These are phyloP conservation scores for Danio jaintianensis DNA, from an alignment of 2,797 vertebrate genomes.

Conservation along the genomic window DNA sequence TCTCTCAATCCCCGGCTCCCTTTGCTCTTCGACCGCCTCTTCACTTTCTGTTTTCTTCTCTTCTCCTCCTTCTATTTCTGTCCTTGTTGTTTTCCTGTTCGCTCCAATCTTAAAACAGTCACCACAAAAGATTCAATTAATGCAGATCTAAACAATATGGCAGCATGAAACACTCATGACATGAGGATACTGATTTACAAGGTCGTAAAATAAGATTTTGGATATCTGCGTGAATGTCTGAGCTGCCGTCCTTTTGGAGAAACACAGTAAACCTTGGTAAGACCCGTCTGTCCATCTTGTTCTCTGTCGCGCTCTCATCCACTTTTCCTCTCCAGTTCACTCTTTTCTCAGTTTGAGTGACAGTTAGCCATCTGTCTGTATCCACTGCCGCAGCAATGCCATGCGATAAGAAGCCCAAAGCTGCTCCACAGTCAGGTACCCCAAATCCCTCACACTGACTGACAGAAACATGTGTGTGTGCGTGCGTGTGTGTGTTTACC, in stretches of 20 bases:
- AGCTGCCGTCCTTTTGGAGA: slow-evolving; percentile 37
- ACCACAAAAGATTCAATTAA: slow-evolving; percentile 71
- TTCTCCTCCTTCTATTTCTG: slow-evolving; percentile 13
- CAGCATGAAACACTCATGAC: slow-evolving; percentile 16
- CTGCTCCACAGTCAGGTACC: slow-evolving; percentile 56
- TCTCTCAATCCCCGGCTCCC: slow-evolving; percentile 70
- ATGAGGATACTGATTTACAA: neutral
- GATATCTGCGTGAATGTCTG: slow-evolving; percentile 33
- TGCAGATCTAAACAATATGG: neutral
- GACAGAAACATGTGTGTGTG: slow-evolving; percentile 49
- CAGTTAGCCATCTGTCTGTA: slow-evolving; percentile 67
- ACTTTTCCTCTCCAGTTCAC: slow-evolving; percentile 53
- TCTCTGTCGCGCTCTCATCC: slow-evolving; percentile 49
- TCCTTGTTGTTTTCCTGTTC: slow-evolving; percentile 13
- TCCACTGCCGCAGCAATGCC: slow-evolving; percentile 56
- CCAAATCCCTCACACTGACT: slow-evolving; percentile 53
- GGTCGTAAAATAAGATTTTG: slow-evolving; percentile 54
- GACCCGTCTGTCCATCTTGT: slow-evolving; percentile 28
- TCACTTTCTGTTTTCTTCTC: slow-evolving; percentile 44
- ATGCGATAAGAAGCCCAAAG: slow-evolving; percentile 48
- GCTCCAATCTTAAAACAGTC: slow-evolving; percentile 38
- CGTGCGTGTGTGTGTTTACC: slow-evolving; percentile 30
- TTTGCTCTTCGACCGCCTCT: slow-evolving; percentile 63
- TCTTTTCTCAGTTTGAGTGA: slow-evolving; percentile 58
- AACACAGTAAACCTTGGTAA: slow-evolving; percentile 43